Evolutionary conservation across 2,797 vertebrate species (phyloP).

Genomic region (Limosa lapponica): DNA sequence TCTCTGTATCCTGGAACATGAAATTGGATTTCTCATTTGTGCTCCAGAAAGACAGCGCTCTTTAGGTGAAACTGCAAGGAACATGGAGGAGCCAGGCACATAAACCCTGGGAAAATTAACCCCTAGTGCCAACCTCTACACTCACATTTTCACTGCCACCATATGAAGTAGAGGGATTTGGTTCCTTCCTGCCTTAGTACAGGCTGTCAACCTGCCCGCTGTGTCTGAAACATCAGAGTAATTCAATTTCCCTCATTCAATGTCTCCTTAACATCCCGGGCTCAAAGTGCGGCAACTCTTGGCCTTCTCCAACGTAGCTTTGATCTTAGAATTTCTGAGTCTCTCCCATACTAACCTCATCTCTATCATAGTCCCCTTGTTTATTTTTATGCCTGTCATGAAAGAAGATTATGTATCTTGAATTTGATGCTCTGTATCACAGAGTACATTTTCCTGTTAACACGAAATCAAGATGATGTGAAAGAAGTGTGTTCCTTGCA

Average conservation of each 20-base stretch:
- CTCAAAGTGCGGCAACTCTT: not conserved
- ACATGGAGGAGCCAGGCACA: not conserved
- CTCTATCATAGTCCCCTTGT: not conserved
- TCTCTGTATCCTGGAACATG: not conserved
- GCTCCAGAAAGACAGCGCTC: not conserved
- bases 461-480: not conserved
- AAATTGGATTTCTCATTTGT: not conserved
- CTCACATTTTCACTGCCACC: not conserved
- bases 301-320: not conserved
- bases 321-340: not conserved
- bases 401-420: not conserved
- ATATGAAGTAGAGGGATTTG: not conserved
- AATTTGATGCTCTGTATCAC: not conserved
- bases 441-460: not conserved
- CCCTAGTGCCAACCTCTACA: not conserved
- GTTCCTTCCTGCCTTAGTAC: not conserved
- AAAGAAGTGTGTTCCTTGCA: not conserved
- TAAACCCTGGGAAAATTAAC: not conserved
- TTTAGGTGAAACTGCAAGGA: not conserved
- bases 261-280: not conserved
- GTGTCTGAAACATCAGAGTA: not conserved
- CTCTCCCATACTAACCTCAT: not conserved
- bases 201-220: not conserved
- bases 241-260: not conserved
- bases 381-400: not conserved